A percentile compares a stretch with the other conserved stretches of the same genome.
phyloP scores from a whole-genome alignment of 2,113 vertebrate species.

The Calidris pygmaea region DNA sequence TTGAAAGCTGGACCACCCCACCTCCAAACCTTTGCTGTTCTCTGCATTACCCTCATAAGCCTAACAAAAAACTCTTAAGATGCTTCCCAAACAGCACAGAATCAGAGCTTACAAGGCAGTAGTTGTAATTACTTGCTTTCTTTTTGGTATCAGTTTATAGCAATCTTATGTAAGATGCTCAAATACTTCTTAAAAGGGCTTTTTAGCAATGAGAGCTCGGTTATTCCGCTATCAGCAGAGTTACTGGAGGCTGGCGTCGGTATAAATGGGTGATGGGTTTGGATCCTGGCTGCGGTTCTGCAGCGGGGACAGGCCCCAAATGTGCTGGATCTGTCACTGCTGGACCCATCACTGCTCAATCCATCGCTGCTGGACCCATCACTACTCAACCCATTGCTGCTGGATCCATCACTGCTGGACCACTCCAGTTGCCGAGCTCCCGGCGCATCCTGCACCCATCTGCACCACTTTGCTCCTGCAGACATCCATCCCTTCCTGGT shows the following conservation, averaged over 20 bases:
- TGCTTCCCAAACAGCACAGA: constrained; percentile 15
- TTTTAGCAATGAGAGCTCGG: neutral
- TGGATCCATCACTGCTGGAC: neutral
- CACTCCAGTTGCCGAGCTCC: neutral
- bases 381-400: neutral
- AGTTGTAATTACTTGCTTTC: constrained; percentile 39
- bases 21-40: constrained; percentile 22
- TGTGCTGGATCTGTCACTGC: neutral
- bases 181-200: neutral
- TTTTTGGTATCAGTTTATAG: neutral
- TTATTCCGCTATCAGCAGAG: neutral
- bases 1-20: constrained; percentile 41
- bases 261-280: neutral
- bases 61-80: neutral
- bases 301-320: rapidly evolving
- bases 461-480: neutral
- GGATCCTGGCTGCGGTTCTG: neutral
- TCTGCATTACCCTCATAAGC: neutral
- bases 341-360: neutral
- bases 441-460: rapidly evolving
- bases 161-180: neutral
- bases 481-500: neutral
- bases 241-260: neutral
- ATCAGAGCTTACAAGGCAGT: constrained; percentile 27
- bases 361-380: neutral